These are phyloP conservation scores for Geococcyx californianus DNA, from an alignment of 2,113 vertebrate species.

Conservation along the genomic window DNA sequence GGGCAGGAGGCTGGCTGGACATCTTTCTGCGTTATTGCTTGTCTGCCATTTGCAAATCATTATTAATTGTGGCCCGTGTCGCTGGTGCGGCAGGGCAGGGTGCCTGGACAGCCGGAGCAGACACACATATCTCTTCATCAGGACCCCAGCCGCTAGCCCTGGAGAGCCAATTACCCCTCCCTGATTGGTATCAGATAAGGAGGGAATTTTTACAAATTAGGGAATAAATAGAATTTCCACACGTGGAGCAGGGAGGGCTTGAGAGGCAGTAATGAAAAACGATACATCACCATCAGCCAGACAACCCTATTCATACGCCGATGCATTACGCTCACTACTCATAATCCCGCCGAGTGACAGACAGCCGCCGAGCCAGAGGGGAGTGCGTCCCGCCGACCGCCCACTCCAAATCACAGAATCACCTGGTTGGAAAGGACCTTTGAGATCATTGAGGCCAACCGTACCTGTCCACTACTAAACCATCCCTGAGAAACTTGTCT, in stretches of 20 bases:
- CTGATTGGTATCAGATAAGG: conserved; percentile 97
- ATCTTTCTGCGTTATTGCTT: conserved; percentile 90
- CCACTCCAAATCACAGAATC: fast-evolving
- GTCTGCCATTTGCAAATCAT: conserved; percentile 95
- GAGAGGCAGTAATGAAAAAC: conserved; percentile 99
- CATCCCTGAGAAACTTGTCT: too few species aligned
- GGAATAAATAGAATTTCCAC: conserved; percentile 99
- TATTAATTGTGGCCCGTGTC: conserved; percentile 89
- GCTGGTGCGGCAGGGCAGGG: conserved; percentile 78
- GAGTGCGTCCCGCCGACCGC: neutral
- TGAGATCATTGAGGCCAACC: too few species aligned
- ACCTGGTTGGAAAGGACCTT: too few species aligned
- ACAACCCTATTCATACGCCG: conserved; percentile 97
- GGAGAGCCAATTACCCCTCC: conserved; percentile 96
- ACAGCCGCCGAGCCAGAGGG: conserved; percentile 21
- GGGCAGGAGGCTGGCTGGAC: conserved; percentile 79
- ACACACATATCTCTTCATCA: conserved; percentile 99
- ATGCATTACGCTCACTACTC: conserved; percentile 95
- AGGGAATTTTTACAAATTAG: conserved; percentile 99
- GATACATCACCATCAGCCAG: conserved; percentile 99
- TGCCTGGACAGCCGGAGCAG: conserved; percentile 79
- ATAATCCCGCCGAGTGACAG: conserved; percentile 90
- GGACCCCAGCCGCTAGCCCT: conserved; percentile 87
- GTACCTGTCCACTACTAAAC: too few species aligned
- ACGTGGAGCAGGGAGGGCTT: conserved; percentile 94